Conservation (phyloP, 1,140 invertebrate genomes). For the Ctenoplectra terminalis region DNA sequence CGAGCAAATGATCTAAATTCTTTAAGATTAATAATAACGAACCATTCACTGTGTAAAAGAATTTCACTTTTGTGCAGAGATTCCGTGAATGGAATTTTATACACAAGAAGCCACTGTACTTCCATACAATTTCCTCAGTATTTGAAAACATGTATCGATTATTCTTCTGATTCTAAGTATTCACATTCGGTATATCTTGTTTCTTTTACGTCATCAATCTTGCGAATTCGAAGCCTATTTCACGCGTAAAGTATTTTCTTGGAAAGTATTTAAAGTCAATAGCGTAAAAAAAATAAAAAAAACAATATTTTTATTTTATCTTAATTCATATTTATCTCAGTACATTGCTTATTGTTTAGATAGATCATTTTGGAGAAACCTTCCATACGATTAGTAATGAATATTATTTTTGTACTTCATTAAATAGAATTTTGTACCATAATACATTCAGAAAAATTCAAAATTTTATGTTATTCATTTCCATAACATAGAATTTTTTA, state of each 20-base stretch:
- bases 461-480: no score
- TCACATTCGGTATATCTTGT: conserved; percentile 19
- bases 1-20: neutral
- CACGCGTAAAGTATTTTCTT: conserved; percentile 13
- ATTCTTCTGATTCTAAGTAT: conserved; percentile 8
- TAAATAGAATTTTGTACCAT: no score
- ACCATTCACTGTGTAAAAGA: neutral
- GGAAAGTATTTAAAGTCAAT: neutral
- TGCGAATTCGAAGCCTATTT: neutral
- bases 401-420: no score
- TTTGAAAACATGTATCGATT: conserved; percentile 43
- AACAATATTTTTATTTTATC: neutral
- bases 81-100: conserved; percentile 17
- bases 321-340: neutral
- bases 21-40: no score
- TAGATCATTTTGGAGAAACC: no score
- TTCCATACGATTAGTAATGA: no score
- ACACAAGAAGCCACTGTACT: neutral
- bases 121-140: conserved; percentile 19
- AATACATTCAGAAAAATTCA: no score
- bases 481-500: no score
- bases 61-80: no score
- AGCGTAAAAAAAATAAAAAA: neutral
- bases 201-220: conserved; percentile 6
- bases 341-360: no score